Base-by-base conservation (phyloP, 2,113 vertebrate species). In the Thalassoma bifasciatum region DNA sequence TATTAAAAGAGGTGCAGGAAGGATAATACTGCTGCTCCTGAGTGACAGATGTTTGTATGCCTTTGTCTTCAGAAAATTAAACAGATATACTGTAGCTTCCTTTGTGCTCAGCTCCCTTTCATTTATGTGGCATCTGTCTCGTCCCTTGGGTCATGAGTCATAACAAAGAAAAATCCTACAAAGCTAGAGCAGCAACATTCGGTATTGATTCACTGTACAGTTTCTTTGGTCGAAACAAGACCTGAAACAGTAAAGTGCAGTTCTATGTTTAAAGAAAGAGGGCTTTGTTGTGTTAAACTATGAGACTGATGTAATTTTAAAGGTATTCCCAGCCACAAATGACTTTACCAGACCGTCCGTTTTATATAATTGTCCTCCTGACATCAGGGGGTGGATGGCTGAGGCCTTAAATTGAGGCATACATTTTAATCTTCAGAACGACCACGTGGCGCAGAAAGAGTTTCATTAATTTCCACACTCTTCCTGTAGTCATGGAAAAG, bases 301-400 rank as follows among this genome's bases (percentile, higher is more conserved):
- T 65, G 50, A 23, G 60, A 57, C 70, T 73, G 40, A 70, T 72
- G 46, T 73, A 23, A 73, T 64, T 77, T 80, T 46, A 19, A 66
- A 70, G 17, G 26, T 62, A 59, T 83, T 81, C 16, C 44, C 46
- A 23, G 6, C 73, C 65, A 65, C 76, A 79, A 50, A 79, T 85
- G 71, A 58, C 14, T 73, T 70, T 53, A 78, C 57, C 70, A 75
- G 77, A 66, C 24, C 19, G 4, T 51, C 42, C 22, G 36, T 74
- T 81, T 72, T 64, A 54, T 60, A 44, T 67, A 78, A 78, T 66
- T 64, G 47, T 86, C 62, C 59, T 52, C 56, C 26, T 40, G 44
- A 66, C 75, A 67, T 69, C 40, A 57, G 69, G 10, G 67, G 57
- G 44, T 23, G 23, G 16, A 40, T 52, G 26, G 23, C 44, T 77